Conservation (phyloP, 2,888 invertebrate genomes). For the Pediacus dermestoides region DNA sequence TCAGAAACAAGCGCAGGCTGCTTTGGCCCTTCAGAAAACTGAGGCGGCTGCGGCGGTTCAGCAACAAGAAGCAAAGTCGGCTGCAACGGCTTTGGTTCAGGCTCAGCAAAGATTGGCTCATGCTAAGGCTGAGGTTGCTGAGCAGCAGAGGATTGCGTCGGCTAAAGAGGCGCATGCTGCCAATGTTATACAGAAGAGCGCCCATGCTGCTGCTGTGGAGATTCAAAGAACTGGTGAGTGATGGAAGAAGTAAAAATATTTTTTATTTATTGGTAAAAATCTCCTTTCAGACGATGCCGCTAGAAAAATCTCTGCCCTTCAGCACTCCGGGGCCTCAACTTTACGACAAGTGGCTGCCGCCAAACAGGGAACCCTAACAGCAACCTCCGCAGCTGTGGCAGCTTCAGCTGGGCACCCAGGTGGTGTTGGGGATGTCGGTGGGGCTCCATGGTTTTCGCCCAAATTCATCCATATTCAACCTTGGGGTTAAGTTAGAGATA, state of each 20-base stretch:
- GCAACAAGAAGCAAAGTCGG: slow-evolving; percentile 63
- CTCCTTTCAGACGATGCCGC: slow-evolving; percentile 32
- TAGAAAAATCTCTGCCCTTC: slow-evolving; percentile 29
- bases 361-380: slow-evolving; percentile 34
- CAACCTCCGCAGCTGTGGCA: slow-evolving; percentile 35
- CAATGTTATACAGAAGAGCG: slow-evolving; percentile 65
- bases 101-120: slow-evolving; percentile 69
- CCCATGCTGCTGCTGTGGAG: slow-evolving; percentile 66
- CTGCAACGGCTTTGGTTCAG: slow-evolving; percentile 62
- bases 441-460: slow-evolving; percentile 23
- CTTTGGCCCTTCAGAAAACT: slow-evolving; percentile 51
- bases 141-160: slow-evolving; percentile 69
- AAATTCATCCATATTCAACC: slow-evolving; percentile 31
- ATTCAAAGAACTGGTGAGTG: slow-evolving; percentile 60
- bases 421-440: slow-evolving; percentile 13
- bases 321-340: slow-evolving; percentile 27
- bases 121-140: slow-evolving; percentile 66
- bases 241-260: slow-evolving; percentile 4
- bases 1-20: slow-evolving; percentile 70
- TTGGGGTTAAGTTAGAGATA: slow-evolving; percentile 29
- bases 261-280: slow-evolving; percentile 1
- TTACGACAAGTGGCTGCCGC: slow-evolving; percentile 30
- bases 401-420: slow-evolving; percentile 20
- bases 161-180: slow-evolving; percentile 72
- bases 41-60: slow-evolving; percentile 66